A percentile compares a stretch with the other conserved stretches of the same genome.
phyloP scores from a whole-genome alignment of 2,113 vertebrate species.

The Damaliscus lunatus region DNA sequence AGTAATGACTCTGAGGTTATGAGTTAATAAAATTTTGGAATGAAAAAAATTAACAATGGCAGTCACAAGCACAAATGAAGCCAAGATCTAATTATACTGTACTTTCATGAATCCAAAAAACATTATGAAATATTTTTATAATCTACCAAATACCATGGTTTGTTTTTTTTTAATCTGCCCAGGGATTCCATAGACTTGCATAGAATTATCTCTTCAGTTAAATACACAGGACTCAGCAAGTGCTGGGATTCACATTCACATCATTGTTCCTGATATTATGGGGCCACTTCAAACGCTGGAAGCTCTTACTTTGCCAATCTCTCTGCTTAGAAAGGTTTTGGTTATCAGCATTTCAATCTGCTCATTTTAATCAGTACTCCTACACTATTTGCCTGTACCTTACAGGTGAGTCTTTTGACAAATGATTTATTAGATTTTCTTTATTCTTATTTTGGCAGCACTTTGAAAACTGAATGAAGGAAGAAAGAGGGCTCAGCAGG shows the following conservation, averaged over 20 bases:
- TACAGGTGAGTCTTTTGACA: slow-evolving; percentile 54
- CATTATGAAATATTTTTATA: slow-evolving; percentile 70
- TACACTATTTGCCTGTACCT: slow-evolving; percentile 65
- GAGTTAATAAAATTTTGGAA: slow-evolving; percentile 62
- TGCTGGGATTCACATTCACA: slow-evolving; percentile 50
- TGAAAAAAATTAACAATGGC: slow-evolving; percentile 48
- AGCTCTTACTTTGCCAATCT: slow-evolving; percentile 42
- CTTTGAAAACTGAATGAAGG: slow-evolving; percentile 54
- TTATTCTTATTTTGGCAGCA: slow-evolving; percentile 61
- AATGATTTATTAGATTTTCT: slow-evolving; percentile 69
- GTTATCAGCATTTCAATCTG: slow-evolving; percentile 40
- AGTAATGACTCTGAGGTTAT: slow-evolving; percentile 25
- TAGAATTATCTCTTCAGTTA: slow-evolving; percentile 72
- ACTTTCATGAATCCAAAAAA: slow-evolving; percentile 63
- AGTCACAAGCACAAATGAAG: slow-evolving; percentile 53
- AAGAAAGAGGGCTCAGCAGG: background rate
- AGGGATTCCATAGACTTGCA: slow-evolving; percentile 31
- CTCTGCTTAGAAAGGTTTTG: slow-evolving; percentile 48
- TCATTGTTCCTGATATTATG: slow-evolving; percentile 33
- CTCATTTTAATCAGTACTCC: slow-evolving; percentile 63
- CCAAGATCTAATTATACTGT: slow-evolving; percentile 49
- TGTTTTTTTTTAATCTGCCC: slow-evolving; percentile 57
- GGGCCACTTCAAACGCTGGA: slow-evolving; percentile 60
- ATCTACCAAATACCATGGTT: slow-evolving; percentile 40
- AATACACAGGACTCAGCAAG: slow-evolving; percentile 57